These are phyloP conservation scores for Paragorgia papillata DNA, from an alignment of 92 coral and sea anemone genomes.

Conservation along the genomic window DNA sequence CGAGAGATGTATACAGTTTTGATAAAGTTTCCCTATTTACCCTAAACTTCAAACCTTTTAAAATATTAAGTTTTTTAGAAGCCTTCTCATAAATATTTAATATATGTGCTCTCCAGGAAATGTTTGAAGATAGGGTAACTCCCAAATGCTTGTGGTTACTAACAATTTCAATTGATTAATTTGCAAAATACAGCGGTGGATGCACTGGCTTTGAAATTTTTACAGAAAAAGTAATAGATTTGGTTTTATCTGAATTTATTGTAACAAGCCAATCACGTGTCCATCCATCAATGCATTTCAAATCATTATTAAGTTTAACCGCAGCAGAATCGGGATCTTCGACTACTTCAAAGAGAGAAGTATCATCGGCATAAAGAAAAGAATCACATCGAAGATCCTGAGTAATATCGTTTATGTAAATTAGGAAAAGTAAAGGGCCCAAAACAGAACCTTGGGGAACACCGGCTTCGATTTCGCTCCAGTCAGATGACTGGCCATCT, in stretches of 20 bases:
- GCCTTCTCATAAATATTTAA: constrained; percentile 22
- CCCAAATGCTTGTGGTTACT: constrained; percentile 42
- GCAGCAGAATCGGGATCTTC: constrained; percentile 46
- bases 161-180: not conserved
- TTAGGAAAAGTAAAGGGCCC: constrained; percentile 28
- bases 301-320: constrained; percentile 34
- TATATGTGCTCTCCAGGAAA: constrained; percentile 40
- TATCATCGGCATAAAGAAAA: too few species aligned
- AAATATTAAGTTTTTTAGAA: constrained; percentile 1
- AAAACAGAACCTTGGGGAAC: constrained; percentile 46
- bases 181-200: constrained; percentile 25
- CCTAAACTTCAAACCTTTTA: constrained; percentile 41
- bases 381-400: too few species aligned
- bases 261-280: constrained; percentile 35
- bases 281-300: constrained; percentile 35
- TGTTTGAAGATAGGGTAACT: constrained; percentile 10
- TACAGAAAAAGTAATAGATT: constrained; percentile 43
- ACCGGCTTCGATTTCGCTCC: constrained; percentile 42
- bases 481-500: constrained; percentile 53
- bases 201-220: constrained; percentile 29
- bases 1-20: constrained; percentile 11
- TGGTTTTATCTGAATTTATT: constrained; percentile 35
- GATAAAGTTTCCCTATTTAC: too few species aligned
- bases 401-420: constrained; percentile 22
- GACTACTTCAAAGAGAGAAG: constrained; percentile 48